Percentiles rank a stretch among this genome's conserved stretches.
Evolutionary conservation across 2,113 vertebrate species (phyloP).

Genomic region (Macaca nemestrina): DNA sequence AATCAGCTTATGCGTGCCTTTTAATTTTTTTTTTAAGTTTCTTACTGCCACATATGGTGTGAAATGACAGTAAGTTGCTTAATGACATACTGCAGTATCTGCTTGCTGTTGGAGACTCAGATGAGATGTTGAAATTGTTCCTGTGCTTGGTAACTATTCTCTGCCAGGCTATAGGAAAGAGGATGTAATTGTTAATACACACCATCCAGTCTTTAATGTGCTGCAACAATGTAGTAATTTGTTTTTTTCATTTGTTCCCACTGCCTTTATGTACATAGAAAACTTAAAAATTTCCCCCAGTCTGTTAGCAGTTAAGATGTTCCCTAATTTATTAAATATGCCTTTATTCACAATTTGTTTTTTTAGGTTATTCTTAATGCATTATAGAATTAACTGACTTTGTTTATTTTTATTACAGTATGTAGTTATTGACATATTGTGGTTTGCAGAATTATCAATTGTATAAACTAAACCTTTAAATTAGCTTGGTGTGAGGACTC

Average conservation of each 20-base stretch:
- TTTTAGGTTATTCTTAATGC: slow-evolving; percentile 55
- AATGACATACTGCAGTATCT: neutral
- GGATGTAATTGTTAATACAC: slow-evolving; percentile 36
- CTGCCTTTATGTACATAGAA: slow-evolving; percentile 51
- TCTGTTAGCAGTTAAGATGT: slow-evolving; percentile 42
- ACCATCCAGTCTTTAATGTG: slow-evolving; percentile 22
- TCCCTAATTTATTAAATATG: slow-evolving; percentile 58
- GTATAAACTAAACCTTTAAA: slow-evolving; percentile 69
- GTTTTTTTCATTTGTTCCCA: slow-evolving; percentile 52
- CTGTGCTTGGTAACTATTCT: neutral
- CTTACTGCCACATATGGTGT: slow-evolving; percentile 21
- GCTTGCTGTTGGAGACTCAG: slow-evolving; percentile 18
- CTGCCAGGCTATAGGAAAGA: slow-evolving; percentile 27
- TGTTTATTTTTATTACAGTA: slow-evolving; percentile 70
- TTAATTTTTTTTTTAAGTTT: slow-evolving; percentile 24
- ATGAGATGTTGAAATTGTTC: neutral
- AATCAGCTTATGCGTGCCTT: slow-evolving; percentile 55
- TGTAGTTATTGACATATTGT: slow-evolving; percentile 59
- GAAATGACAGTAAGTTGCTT: slow-evolving; percentile 52
- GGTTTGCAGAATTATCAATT: slow-evolving; percentile 66
- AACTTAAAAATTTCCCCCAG: slow-evolving; percentile 19
- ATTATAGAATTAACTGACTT: slow-evolving; percentile 51
- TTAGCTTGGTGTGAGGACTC: slow-evolving; percentile 69
- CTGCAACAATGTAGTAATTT: slow-evolving; percentile 49
- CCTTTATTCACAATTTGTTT: slow-evolving; percentile 52